Base-by-base conservation (phyloP, 2,113 vertebrate species). In the Dolichotis patagonum region DNA sequence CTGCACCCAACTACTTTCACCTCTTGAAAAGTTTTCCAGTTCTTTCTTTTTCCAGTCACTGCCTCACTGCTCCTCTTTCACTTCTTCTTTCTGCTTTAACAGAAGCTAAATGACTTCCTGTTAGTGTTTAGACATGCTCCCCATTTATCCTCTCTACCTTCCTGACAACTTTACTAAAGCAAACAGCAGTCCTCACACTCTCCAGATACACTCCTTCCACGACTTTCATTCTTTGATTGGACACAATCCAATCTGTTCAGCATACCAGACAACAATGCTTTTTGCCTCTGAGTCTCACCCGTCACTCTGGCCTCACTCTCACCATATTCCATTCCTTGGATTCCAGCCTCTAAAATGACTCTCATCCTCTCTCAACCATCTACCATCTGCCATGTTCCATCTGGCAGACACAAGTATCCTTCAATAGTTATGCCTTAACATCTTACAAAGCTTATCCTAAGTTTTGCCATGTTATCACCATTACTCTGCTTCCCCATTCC, bases 91-190 rank as follows among this genome's bases (percentile, higher is more conserved):
- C 26, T 78, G 43, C 5, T 65, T 24, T 7, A 92, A 28, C 6
- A 80, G 22, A 83, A 91, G 41, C 28, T n/a, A 87, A 75, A 43
- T n/a, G 90, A 54, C 13, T 52, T 38, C 58, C 49, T 90, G 12
- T 41, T 26, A 13, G 38, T 67, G 69, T 26, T 91, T 69, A 52
- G 28, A 52, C 3, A 62, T 41, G n/a, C 10, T 49, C n/a, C 30
- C 10, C 32, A 41, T 75, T 22, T 20, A 69, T 46, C 10, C 38
- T 90, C 32, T 84, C 41, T 32, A 12, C n/a, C 43, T 85, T 95
- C 46, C 65, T 19, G 28, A 94, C 24, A 58, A 35, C 81, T 58
- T 52, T 93, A 97, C 69, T 88, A 90, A 91, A 58, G 24, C 58
- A n/a, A 88, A 95, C 69, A 96, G 41, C 35, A 54, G 54, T 35